Base-by-base conservation (phyloP, 2,113 vertebrate species). In the Aphelocoma coerulescens region DNA sequence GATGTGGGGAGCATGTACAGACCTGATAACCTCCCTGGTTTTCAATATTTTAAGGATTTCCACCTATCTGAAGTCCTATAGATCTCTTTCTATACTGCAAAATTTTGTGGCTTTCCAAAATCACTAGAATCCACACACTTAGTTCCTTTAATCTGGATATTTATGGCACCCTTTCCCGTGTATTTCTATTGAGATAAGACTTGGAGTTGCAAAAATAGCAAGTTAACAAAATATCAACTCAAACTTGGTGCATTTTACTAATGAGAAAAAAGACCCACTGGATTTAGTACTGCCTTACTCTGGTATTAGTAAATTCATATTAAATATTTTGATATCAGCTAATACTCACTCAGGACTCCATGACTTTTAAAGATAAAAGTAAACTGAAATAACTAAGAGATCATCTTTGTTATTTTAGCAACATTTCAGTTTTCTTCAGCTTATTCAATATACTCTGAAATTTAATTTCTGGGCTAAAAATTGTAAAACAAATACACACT, bases 101-200 rank as follows among this genome's bases (percentile, higher is more conserved):
- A 68, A 51, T 80, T 33, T 46, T 54, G 18, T 27, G 8, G 21
- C 13, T 89, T 77, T n/a, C 3, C 37, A 61, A 80, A 78, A 71
- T 43, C 41, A 20, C 7, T 28, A 63, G 24, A 89, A 78, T 78
- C n/a, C 7, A 18, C n/a, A 33, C 6, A 44, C 14, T 63, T 65
- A n/a, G 11, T 77, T 94, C 18, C 44, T 78, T 86, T 86, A 35
- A 44, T 65, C 16, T 68, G 41, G 12, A 26, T 57, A 23, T 74
- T 89, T n/a, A n/a, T 23, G 13, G 6, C 32, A 81, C 2, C 4
- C 6, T 41, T 88, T 71, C 30, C 24, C 17, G 41, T 0, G 0
- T 15, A 39, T 58, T 92, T 87, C 66, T 86, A 62, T 46, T 61
- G 13, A 61, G 52, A 13, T 63, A 58, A 58, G 37, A 14, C 13